Evolutionary conservation across 1,140 invertebrate genomes (phyloP).

Genomic region (Caerostris darwini): DNA sequence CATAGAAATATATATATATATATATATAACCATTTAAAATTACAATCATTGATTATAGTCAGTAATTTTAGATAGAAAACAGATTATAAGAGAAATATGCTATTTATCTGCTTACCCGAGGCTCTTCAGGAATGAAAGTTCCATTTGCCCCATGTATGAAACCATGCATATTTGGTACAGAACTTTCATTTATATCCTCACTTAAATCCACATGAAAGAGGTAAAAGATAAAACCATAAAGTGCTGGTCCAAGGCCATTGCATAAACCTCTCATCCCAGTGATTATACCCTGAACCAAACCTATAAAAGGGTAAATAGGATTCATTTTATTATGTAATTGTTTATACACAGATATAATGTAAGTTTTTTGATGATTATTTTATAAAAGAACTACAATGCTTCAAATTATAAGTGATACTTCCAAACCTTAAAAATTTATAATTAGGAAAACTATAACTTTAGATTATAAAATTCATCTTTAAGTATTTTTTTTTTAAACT

Average conservation of each 20-base stretch:
- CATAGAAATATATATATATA: too few relatives aligned
- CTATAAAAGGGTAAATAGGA: conserved; percentile 81
- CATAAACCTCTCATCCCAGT: conserved; percentile 97
- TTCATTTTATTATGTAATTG: too few relatives aligned
- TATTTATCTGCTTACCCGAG: conserved; percentile 50
- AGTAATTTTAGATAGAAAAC: background rate
- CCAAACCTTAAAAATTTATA: too few relatives aligned
- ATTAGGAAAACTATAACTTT: too few relatives aligned
- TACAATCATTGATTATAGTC: too few relatives aligned
- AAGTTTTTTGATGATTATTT: too few relatives aligned
- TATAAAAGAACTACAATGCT: too few relatives aligned
- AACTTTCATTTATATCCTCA: conserved; percentile 82
- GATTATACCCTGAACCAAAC: conserved; percentile 98
- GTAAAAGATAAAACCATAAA: conserved; percentile 99
- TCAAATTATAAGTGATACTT: background rate
- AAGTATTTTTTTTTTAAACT: too few relatives aligned
- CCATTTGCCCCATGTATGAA: conserved; percentile 76
- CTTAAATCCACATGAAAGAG: conserved; percentile 99
- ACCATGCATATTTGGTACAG: conserved; percentile 55
- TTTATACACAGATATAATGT: too few relatives aligned
- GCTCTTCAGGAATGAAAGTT: conserved; percentile 61
- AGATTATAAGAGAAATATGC: background rate
- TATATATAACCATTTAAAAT: too few relatives aligned
- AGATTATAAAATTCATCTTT: too few relatives aligned
- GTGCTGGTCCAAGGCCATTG: conserved; percentile 95